Percentiles rank a stretch among this genome's conserved stretches.
phyloP scores from a whole-genome alignment of 2,797 vertebrate species.

The Vultur gryphus region DNA sequence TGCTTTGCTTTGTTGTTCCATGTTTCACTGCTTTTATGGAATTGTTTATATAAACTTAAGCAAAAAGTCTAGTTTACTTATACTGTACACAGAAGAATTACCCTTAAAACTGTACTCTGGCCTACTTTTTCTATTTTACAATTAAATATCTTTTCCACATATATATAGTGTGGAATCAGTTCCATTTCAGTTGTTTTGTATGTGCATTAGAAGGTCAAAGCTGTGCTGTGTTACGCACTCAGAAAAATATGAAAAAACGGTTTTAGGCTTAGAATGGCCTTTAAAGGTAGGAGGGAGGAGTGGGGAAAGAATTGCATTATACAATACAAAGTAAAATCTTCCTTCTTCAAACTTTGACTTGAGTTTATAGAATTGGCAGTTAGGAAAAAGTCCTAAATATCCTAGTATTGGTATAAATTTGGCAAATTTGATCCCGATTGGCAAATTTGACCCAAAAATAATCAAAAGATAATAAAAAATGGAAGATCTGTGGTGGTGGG shows the following conservation, averaged over 20 bases:
- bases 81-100: slow-evolving; percentile 75
- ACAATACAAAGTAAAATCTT: not conserved
- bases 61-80: slow-evolving; percentile 70
- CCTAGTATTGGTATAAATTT: not conserved
- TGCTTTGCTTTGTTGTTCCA: slow-evolving; percentile 73
- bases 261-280: not conserved
- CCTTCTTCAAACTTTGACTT: not conserved
- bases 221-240: not conserved
- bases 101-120: slow-evolving; percentile 82
- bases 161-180: slow-evolving; percentile 50
- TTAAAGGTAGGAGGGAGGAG: not conserved
- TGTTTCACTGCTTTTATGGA: slow-evolving; percentile 78
- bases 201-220: not conserved
- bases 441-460: not conserved
- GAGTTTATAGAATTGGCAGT: not conserved
- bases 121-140: slow-evolving; percentile 82
- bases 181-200: slow-evolving; percentile 31
- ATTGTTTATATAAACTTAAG: slow-evolving; percentile 73
- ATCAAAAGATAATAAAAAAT: not conserved
- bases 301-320: not conserved
- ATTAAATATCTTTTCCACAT: slow-evolving; percentile 85
- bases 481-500: not conserved
- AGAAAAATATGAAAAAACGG: not conserved
- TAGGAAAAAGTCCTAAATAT: not conserved
- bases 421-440: not conserved